Percentiles rank a stretch among this genome's conserved stretches.
Conservation (phyloP, 1,140 invertebrate genomes). For the Apis laboriosa region DNA sequence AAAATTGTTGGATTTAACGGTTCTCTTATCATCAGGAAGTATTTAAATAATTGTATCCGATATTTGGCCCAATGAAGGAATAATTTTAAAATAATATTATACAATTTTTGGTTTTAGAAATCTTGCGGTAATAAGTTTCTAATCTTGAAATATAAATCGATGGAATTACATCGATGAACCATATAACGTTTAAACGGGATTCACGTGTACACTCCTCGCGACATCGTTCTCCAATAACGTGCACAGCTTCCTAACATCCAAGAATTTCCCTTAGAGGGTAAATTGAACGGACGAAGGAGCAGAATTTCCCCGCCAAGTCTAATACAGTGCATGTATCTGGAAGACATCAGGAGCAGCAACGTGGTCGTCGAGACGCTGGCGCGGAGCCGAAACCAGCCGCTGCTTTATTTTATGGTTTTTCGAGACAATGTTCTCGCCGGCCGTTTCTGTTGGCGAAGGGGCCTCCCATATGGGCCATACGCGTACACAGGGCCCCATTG, state of each 20-base stretch:
- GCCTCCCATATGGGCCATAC: constrained; percentile 73
- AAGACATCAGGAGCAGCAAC: constrained; percentile 52
- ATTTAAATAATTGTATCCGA: neutral
- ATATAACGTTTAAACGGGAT: neutral
- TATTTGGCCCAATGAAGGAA: neutral
- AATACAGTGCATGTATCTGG: constrained; percentile 36
- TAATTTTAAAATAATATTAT: no score
- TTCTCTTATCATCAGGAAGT: neutral
- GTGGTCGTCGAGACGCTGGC: constrained; percentile 23
- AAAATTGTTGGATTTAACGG: neutral
- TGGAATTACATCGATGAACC: neutral
- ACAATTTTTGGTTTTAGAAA: no score
- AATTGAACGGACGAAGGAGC: constrained; percentile 1
- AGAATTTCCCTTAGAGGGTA: constrained; percentile 28
- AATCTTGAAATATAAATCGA: no score
- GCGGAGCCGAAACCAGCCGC: constrained; percentile 61
- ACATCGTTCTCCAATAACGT: neutral
- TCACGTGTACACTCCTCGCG: neutral
- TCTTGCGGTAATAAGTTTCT: no score
- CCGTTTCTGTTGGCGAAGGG: constrained; percentile 73
- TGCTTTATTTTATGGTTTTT: constrained; percentile 81
- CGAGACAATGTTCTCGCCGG: constrained; percentile 77
- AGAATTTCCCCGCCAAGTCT: neutral
- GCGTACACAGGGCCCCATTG: constrained; percentile 71
- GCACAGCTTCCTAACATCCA: neutral